Percentiles rank a stretch among this genome's conserved stretches.
Evolutionary conservation across 2,797 vertebrate species (phyloP).

Genomic region (Pantherophis vulpinus): DNA sequence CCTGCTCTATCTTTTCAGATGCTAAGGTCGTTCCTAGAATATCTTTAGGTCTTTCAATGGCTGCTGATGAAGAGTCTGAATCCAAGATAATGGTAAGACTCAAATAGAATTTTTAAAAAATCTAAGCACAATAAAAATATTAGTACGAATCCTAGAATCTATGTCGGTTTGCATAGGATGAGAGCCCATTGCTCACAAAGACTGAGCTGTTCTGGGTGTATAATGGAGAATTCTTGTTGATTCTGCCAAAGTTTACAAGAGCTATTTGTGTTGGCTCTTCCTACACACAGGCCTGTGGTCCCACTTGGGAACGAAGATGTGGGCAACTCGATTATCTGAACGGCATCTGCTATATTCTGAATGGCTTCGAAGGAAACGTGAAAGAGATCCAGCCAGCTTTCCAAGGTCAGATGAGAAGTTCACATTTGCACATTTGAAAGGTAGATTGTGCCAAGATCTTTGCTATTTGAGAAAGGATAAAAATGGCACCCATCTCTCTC

Average conservation of each 20-base stretch:
- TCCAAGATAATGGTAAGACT: constrained; percentile 23
- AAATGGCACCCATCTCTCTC: not conserved
- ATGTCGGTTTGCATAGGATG: not conserved
- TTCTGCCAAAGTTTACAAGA: not conserved
- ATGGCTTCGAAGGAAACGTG: not conserved
- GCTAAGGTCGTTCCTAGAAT: not conserved
- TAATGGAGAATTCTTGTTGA: not conserved
- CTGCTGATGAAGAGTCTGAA: not conserved
- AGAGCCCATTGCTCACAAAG: not conserved
- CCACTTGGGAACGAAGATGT: constrained; percentile 49
- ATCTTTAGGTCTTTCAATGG: constrained; percentile 18
- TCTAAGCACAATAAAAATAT: not conserved
- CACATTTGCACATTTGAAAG: not conserved
- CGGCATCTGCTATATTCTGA: constrained; percentile 57
- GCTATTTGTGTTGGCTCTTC: not conserved
- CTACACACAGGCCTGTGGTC: constrained; percentile 60
- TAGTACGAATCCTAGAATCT: not conserved
- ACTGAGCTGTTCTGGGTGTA: not conserved
- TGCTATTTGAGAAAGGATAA: not conserved
- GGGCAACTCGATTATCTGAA: constrained; percentile 54
- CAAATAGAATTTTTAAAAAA: not conserved
- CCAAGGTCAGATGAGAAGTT: constrained; percentile 45
- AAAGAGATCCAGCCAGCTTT: constrained; percentile 50
- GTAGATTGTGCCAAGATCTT: not conserved
- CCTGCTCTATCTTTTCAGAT: not conserved